Base-by-base conservation (phyloP, 2,113 vertebrate genomes). In the Phocoena phocoena region DNA sequence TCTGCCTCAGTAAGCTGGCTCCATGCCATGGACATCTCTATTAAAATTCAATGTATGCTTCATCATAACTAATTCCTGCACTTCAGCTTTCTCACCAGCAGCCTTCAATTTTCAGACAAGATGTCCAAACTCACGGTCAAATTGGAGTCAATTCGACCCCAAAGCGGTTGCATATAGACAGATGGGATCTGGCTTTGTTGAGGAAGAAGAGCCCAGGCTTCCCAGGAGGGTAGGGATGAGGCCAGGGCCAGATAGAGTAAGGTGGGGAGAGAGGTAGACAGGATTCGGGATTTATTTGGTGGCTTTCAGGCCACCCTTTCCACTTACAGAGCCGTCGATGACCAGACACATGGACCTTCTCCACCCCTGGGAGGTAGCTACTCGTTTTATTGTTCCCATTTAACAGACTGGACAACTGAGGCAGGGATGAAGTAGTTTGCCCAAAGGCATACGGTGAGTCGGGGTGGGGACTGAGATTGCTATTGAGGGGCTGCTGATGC, bases 41-140 rank as follows among this genome's bases (percentile, higher is more conserved):
- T 99, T 99, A 98, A 98, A 99, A 99, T 98, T 98, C 98, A 98
- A 98, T 98, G 98, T 98, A 98, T 98, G 98, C 98, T 98, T 98
- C 98, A 98, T 98, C 98, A 98, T 96, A 98, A 98, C 97, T 97
- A 95, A 98, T 98, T 98, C 95, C 91, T 96, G 95, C 70, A 31
- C 98, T 95, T 97, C 3, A 36, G 97, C 93, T 96, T 95, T 93
- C 95, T 98, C 85, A 82, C 95, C 93, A 0, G 92, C 97, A 98
- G 98, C 97, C 95, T 97, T 97, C 98, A 82, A 20, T 70, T 83
- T 96, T 65, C 97, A 97, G 98, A 95, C 97, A 38, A 95, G 97
- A 82, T 20, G 12, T 89, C 98, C 97, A 70, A 96, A 85, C 13
- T 38, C 63, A 74, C 0, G 4, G 90, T 90, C 0, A 1, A 26